phyloP scores from a whole-genome alignment of 2,797 vertebrate species.

The Amblyraja radiata region DNA sequence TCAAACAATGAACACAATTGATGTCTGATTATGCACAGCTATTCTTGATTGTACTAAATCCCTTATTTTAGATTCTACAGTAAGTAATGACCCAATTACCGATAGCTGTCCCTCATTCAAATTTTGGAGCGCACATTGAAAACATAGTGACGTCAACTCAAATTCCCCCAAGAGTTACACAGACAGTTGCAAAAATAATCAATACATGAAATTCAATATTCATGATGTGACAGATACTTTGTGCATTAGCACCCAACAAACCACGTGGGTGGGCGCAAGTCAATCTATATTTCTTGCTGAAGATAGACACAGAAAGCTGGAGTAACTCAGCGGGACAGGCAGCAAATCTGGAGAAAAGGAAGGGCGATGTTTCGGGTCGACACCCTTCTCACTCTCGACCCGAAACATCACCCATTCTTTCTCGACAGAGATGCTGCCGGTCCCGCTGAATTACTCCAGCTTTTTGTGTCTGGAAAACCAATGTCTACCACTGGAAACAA shows the following conservation, averaged over 20 bases:
- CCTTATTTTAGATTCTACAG: slow-evolving; percentile 43
- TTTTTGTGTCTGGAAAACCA: no score
- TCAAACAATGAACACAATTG: slow-evolving; percentile 48
- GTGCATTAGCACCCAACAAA: background rate
- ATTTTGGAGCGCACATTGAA: slow-evolving; percentile 42
- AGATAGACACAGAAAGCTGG: no score
- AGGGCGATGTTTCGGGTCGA: no score
- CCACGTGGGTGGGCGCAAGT: background rate
- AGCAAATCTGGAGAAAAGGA: no score
- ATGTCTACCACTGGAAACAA: no score
- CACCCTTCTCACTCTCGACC: no score
- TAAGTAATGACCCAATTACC: slow-evolving; percentile 48
- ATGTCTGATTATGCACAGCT: slow-evolving; percentile 35
- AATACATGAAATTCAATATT: slow-evolving; percentile 42
- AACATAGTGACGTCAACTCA: slow-evolving; percentile 41
- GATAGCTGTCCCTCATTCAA: slow-evolving; percentile 41
- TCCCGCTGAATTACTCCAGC: no score
- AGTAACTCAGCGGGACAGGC: no score
- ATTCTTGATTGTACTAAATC: slow-evolving; percentile 41
- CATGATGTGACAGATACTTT: slow-evolving; percentile 1
- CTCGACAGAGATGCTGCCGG: no score
- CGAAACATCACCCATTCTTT: no score
- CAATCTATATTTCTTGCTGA: background rate
- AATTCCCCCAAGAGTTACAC: slow-evolving; percentile 44
- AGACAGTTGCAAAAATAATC: slow-evolving; percentile 47